phyloP scores from a whole-genome alignment of 2,113 vertebrate species.

The Ifrita kowaldi region DNA sequence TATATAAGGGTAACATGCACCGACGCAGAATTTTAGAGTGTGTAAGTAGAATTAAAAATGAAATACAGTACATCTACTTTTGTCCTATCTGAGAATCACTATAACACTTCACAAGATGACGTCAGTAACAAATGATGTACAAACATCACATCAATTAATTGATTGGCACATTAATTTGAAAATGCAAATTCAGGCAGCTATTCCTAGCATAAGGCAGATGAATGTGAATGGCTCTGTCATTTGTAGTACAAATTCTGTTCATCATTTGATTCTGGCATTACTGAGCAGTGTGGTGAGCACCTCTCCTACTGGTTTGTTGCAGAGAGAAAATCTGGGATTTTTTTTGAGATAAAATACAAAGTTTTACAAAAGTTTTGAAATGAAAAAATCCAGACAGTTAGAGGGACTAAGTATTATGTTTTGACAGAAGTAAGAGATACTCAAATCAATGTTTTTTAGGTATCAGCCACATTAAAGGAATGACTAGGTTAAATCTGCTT shows the following conservation, averaged over 20 bases:
- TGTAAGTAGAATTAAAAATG: not conserved
- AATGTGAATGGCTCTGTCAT: not conserved
- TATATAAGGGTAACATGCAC: not conserved
- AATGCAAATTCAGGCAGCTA: not conserved
- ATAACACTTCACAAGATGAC: not conserved
- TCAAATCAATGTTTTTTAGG: not conserved
- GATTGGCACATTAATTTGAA: not conserved
- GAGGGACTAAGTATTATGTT: not conserved
- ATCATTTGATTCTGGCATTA: not conserved
- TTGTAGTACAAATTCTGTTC: not conserved
- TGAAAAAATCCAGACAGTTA: not conserved
- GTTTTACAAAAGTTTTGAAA: not conserved
- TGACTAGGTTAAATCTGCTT: not conserved
- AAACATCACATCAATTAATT: not conserved
- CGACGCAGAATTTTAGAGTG: not conserved
- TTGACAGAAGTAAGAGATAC: not conserved
- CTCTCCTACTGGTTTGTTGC: not conserved
- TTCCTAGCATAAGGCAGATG: not conserved
- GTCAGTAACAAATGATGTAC: not conserved
- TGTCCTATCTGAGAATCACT: not conserved
- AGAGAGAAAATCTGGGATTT: not conserved
- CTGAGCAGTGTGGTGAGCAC: not conserved
- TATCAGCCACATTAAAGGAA: not conserved
- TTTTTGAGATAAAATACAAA: not conserved
- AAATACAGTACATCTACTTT: not conserved